Percentiles rank a stretch among this genome's conserved stretches.
Evolutionary conservation across 2,888 invertebrate genomes (phyloP).

Genomic region (Bimastos eiseni): DNA sequence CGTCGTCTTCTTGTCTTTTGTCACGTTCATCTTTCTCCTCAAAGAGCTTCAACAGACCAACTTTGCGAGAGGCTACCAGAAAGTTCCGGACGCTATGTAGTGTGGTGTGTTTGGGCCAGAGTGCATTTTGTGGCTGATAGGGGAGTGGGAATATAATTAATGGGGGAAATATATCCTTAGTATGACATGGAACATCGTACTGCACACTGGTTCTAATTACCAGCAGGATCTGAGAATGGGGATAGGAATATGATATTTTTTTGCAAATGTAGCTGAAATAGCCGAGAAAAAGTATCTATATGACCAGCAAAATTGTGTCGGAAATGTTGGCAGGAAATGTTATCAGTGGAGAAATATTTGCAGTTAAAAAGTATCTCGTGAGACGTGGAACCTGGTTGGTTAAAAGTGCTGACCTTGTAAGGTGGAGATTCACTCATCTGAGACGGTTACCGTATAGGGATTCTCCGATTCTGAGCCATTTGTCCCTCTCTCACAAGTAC

Average conservation of each 20-base stretch:
- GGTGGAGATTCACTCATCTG: no score
- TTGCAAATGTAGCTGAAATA: neutral
- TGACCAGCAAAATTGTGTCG: neutral
- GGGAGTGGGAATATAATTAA: neutral
- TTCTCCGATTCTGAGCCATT: no score
- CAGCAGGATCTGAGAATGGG: neutral
- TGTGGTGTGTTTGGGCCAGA: neutral
- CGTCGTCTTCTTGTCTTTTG: neutral
- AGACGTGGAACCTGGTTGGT: no score
- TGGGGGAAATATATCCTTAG: neutral
- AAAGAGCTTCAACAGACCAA: neutral
- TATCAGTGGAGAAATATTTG: no score
- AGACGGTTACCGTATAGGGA: no score
- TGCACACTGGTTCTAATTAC: neutral
- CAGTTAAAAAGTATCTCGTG: no score
- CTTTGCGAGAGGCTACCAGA: neutral
- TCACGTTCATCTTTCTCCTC: slow-evolving; percentile 7
- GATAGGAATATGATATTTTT: neutral
- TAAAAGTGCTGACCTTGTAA: no score
- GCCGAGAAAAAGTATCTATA: no score
- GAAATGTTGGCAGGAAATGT: no score
- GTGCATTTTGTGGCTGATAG: neutral
- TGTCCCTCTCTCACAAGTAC: no score
- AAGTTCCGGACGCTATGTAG: neutral
- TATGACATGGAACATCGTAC: neutral